Conservation (phyloP, 2,888 invertebrate species). For the Pteria penguin region DNA sequence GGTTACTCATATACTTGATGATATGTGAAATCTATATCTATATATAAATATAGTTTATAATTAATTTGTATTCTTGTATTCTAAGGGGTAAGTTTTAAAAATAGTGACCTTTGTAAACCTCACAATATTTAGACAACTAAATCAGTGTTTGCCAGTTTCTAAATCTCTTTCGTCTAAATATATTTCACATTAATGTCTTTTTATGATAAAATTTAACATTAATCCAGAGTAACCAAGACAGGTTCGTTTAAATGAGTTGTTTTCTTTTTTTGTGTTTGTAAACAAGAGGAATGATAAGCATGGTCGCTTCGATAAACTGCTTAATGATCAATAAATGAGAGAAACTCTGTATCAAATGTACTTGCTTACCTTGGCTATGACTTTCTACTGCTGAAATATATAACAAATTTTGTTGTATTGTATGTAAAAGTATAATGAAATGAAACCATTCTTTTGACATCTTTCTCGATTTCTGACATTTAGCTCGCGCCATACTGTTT, state of each 20-base stretch:
- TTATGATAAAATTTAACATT: no score
- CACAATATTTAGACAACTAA: no score
- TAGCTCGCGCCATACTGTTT: constrained; percentile 76
- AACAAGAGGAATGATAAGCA: constrained; percentile 2
- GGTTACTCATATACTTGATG: no score
- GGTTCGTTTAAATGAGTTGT: not conserved
- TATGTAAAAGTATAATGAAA: constrained; percentile 76
- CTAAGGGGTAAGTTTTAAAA: no score
- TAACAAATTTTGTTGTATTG: constrained; percentile 72
- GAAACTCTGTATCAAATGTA: not conserved
- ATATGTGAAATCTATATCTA: no score
- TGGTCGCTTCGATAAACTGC: not conserved
- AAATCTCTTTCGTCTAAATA: no score
- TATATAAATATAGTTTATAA: no score
- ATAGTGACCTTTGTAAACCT: no score
- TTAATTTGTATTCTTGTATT: no score
- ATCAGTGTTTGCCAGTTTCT: no score
- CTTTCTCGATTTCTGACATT: constrained; percentile 70
- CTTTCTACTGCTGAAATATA: constrained; percentile 77
- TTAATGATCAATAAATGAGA: not conserved
- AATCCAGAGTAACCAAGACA: not conserved
- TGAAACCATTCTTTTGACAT: constrained; percentile 75
- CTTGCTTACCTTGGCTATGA: constrained; percentile 78
- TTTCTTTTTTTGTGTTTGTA: constrained; percentile 20
- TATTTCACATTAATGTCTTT: no score